Evolutionary conservation across 2,113 vertebrate genomes (phyloP), one percentile per base, ranked within the genome.

Genomic region (Nothobranchius kuhntae): DNA sequence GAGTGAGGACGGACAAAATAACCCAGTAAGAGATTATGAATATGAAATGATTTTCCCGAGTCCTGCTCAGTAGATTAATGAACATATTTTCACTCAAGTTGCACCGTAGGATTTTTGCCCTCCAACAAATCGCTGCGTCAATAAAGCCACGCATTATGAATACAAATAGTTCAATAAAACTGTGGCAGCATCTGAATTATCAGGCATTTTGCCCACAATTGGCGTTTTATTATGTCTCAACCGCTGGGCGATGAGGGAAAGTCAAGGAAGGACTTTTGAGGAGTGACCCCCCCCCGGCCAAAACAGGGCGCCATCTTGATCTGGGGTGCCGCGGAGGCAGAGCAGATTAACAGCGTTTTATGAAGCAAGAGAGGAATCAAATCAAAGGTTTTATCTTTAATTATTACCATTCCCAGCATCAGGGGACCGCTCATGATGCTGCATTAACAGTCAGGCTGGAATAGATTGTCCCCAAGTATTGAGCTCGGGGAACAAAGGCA

Each of bases 391-490:
- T 84, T 81, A 89, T 78, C 89, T 90, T 87, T 91, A 93, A 93
- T 91, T 91, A 92, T 92, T 85, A 85, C 72, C 68, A 85, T 84
- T 91, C 86, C 85, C 80, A 75, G 84, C 85, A 89, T 86, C 85
- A 81, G 77, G 84, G 84, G 84, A 84, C 70, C 65, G 73, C 68
- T 91, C 83, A 69, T 81, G 82, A 91, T 75, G 86, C 68, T 80
- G 87, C 87, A 91, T 92, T 91, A 93, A 90, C 89, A 87, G 88
- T 67, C 71, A 65, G 57, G 77, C 83, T 85, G 85, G 83, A 86
- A 89, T 88, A 89, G 89, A 91, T 91, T 93, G 89, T 91, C 81
- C 86, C 80, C 74, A 68, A 80, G 72, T 91, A 93, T 91, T 82
- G 90, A 90, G 82, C 79, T 74, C 51, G 13, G 81, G 84, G 84